A percentile compares a stretch with the other conserved stretches of the same genome.
Evolutionary conservation across 2,113 vertebrate species (phyloP).

Genomic region (Drymodes brunneopygia): DNA sequence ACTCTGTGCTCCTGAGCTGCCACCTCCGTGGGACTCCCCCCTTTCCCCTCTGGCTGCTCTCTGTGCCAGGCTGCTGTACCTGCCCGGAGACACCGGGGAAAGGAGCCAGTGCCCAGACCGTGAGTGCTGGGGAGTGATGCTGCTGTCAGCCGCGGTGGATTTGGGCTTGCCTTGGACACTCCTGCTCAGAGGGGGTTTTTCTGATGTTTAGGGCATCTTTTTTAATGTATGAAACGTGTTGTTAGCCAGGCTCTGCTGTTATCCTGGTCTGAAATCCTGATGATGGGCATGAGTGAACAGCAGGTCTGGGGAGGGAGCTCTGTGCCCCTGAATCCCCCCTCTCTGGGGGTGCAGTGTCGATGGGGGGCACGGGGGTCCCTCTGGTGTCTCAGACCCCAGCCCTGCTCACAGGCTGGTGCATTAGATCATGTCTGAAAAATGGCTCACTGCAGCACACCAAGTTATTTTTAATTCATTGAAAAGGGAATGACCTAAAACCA

Average conservation of each 20-base stretch:
- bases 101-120: background rate
- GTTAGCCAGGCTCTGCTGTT: background rate
- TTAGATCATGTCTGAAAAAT: conserved; percentile 19
- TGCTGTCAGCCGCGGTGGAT: rapidly evolving
- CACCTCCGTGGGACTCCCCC: background rate
- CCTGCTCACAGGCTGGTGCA: conserved; percentile 12
- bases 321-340: background rate
- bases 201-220: background rate
- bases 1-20: background rate
- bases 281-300: background rate
- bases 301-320: background rate
- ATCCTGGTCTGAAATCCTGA: background rate
- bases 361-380: background rate
- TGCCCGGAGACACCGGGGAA: rapidly evolving
- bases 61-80: background rate
- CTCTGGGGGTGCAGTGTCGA: background rate
- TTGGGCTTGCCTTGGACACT: background rate
- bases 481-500: conserved; percentile 59
- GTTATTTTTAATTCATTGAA: conserved; percentile 58
- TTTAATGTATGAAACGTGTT: background rate
- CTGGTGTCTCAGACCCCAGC: background rate
- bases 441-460: background rate
- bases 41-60: background rate
- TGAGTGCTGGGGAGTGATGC: background rate
- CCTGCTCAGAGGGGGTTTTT: background rate